phyloP scores from a whole-genome alignment of 2,797 vertebrate species.

The Cyprinodon diabolis region DNA sequence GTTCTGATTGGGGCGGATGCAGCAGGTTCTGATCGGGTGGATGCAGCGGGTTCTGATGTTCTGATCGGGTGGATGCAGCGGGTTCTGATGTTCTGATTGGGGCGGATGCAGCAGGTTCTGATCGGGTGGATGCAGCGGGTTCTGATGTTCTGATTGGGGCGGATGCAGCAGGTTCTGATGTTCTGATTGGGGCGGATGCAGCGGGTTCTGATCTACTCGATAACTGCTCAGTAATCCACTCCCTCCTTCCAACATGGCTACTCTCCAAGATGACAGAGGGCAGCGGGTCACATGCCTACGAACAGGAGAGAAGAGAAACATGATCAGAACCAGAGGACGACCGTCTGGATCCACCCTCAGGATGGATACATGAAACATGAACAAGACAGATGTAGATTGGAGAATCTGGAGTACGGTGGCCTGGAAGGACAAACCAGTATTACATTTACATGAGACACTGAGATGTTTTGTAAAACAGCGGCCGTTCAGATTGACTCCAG shows the following conservation, averaged over 20 bases:
- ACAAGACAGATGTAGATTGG: too few relatives aligned
- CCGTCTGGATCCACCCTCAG: slow-evolving; percentile 16
- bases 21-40: neutral
- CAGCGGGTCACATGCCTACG: slow-evolving; percentile 79
- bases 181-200: slow-evolving; percentile 15
- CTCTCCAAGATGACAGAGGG: slow-evolving; percentile 49
- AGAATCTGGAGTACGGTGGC: too few relatives aligned
- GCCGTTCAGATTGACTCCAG: too few relatives aligned
- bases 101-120: too few relatives aligned
- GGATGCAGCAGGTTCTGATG: slow-evolving; percentile 13
- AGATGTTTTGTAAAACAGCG: too few relatives aligned
- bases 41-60: neutral
- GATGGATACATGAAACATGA: too few relatives aligned
- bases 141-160: slow-evolving; percentile 17
- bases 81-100: too few relatives aligned
- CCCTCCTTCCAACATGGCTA: slow-evolving; percentile 51
- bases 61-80: slow-evolving; percentile 11
- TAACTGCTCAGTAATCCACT: slow-evolving; percentile 44
- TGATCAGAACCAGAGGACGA: slow-evolving; percentile 53
- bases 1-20: slow-evolving; percentile 26
- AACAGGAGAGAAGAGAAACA: slow-evolving; percentile 39
- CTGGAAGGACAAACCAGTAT: too few relatives aligned
- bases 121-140: slow-evolving; percentile 5
- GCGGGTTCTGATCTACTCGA: slow-evolving; percentile 26
- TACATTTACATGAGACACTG: too few relatives aligned